Evolutionary conservation across 2,797 vertebrate species (phyloP).

Genomic region (Pseudochromis fuscus): DNA sequence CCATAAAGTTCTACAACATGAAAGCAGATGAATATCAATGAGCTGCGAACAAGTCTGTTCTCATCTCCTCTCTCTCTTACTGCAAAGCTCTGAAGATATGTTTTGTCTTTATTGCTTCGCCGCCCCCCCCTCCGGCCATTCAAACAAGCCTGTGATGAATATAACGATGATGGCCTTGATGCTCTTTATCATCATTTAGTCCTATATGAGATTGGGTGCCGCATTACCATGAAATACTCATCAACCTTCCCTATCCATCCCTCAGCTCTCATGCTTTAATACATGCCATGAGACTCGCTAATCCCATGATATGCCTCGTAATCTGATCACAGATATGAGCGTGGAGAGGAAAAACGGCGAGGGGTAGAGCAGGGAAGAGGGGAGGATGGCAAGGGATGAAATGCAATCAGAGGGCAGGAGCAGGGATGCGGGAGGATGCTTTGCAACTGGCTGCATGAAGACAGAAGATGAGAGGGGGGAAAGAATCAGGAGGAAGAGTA

Average conservation of each 20-base stretch:
- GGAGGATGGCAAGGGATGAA: conserved; percentile 30
- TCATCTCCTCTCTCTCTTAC: conserved; percentile 36
- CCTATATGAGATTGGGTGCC: conserved; percentile 38
- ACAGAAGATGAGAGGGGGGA: conserved; percentile 4
- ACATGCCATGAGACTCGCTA: conserved; percentile 66
- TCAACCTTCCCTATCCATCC: conserved; percentile 50
- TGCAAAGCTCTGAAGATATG: conserved; percentile 38
- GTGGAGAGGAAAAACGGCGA: conserved; percentile 36
- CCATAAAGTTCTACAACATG: conserved; percentile 41
- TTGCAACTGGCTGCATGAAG: conserved; percentile 20
- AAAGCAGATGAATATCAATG: conserved; percentile 45
- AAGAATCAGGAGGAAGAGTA: conserved; percentile 12
- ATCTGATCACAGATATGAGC: conserved; percentile 80
- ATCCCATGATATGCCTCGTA: conserved; percentile 74
- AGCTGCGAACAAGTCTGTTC: conserved; percentile 19
- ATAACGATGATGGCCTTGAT: conserved; percentile 51
- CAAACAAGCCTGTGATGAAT: conserved; percentile 56
- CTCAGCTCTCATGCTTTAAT: conserved; percentile 61
- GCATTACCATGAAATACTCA: conserved; percentile 72
- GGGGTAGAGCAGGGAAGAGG: background rate
- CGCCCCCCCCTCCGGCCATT: conserved; percentile 55
- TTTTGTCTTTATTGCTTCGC: conserved; percentile 48
- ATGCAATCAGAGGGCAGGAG: conserved; percentile 56
- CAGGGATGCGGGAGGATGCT: conserved; percentile 9
- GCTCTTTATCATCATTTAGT: conserved; percentile 74